phyloP scores from a whole-genome alignment of 1,140 invertebrate species.

The Ceratina australensis region DNA sequence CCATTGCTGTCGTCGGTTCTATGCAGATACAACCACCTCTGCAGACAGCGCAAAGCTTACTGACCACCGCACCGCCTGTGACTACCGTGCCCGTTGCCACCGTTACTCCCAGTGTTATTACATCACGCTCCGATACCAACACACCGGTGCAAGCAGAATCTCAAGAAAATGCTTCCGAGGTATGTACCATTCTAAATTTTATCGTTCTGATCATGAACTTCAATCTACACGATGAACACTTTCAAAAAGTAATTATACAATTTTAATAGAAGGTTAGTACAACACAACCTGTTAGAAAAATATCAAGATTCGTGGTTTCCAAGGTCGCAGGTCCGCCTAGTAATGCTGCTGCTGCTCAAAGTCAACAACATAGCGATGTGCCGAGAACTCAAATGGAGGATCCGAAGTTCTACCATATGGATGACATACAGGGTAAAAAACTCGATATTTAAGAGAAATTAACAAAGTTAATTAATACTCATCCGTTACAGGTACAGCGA shows the following conservation, averaged over 20 bases:
- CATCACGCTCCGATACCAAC: constrained; percentile 65
- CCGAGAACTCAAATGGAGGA: constrained; percentile 55
- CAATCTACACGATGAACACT: background rate
- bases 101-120: constrained; percentile 66
- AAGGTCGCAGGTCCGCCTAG: constrained; percentile 76
- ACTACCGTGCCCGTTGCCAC: constrained; percentile 67
- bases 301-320: constrained; percentile 80
- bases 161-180: constrained; percentile 69
- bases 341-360: constrained; percentile 40
- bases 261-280: constrained; percentile 56
- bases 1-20: constrained; percentile 62
- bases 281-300: constrained; percentile 75
- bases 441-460: background rate
- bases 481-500: constrained; percentile 28
- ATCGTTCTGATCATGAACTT: background rate
- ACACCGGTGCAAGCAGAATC: constrained; percentile 68
- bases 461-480: background rate
- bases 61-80: constrained; percentile 66
- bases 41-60: constrained; percentile 62
- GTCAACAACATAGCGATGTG: constrained; percentile 58
- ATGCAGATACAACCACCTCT: constrained; percentile 50
- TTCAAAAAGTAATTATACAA: constrained; percentile 35
- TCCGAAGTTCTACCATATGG: constrained; percentile 58
- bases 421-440: constrained; percentile 67
- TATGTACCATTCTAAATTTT: constrained; percentile 37